Percentiles rank a stretch among this genome's conserved stretches.
These are phyloP conservation scores for Poeciliopsis prolifica DNA, from an alignment of 2,113 vertebrate genomes.

Conservation along the genomic window DNA sequence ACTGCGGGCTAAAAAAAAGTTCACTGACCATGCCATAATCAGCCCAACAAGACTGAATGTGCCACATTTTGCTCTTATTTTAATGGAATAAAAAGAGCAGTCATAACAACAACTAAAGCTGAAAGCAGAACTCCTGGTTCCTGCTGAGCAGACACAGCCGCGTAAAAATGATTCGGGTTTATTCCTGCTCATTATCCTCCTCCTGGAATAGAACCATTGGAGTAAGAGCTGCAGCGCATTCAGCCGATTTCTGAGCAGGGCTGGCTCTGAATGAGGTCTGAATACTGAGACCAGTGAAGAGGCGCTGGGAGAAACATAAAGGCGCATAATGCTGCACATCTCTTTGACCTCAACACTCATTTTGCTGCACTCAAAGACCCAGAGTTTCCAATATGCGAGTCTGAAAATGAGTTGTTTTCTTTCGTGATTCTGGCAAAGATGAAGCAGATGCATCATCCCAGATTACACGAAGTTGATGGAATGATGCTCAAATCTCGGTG, in stretches of 20 bases:
- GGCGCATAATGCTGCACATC: background rate
- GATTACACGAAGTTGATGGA: background rate
- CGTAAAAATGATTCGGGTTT: conserved; percentile 55
- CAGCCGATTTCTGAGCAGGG: conserved; percentile 7
- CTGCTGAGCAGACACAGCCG: conserved; percentile 21
- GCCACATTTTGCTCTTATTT: conserved; percentile 16
- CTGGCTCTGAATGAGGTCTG: background rate
- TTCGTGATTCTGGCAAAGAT: background rate
- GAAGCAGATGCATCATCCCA: background rate
- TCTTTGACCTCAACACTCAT: conserved; percentile 8
- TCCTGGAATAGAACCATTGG: conserved; percentile 30
- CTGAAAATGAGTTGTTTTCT: background rate
- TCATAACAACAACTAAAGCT: conserved; percentile 69
- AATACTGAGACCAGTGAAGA: background rate
- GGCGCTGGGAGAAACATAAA: background rate
- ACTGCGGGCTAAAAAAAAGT: conserved; percentile 66
- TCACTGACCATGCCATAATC: conserved; percentile 69
- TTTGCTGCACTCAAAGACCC: background rate
- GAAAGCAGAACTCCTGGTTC: conserved; percentile 43
- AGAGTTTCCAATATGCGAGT: background rate
- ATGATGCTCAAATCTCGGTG: background rate
- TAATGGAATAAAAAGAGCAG: conserved; percentile 48
- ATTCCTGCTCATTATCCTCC: conserved; percentile 54
- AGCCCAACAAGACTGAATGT: conserved; percentile 67
- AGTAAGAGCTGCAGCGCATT: conserved; percentile 20